phyloP scores from a whole-genome alignment of 2,797 vertebrate species.

The Semaprochilodus insignis region DNA sequence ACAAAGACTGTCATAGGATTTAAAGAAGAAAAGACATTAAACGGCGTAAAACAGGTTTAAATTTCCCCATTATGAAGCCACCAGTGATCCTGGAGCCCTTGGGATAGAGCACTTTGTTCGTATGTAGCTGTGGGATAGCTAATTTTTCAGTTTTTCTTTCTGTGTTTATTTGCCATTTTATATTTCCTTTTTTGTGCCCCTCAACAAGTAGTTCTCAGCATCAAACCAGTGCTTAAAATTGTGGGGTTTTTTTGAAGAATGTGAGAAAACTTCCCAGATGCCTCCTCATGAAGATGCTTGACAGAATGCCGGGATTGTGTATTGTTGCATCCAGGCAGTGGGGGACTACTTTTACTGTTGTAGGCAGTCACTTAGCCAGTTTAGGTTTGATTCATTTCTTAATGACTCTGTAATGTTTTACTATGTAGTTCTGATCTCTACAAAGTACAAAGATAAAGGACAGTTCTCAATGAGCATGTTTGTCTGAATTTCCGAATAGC shows the following conservation, averaged over 20 bases:
- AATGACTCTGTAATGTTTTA: too few species aligned
- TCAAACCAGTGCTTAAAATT: background rate
- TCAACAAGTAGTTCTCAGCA: background rate
- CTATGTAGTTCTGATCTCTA: too few species aligned
- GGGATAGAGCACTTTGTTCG: constrained; percentile 63
- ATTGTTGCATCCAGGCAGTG: background rate
- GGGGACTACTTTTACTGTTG: background rate
- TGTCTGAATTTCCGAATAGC: too few species aligned
- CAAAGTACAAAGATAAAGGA: too few species aligned
- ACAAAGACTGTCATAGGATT: constrained; percentile 69
- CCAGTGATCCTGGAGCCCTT: constrained; percentile 67
- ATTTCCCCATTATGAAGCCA: constrained; percentile 71
- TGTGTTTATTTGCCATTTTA: constrained; percentile 14
- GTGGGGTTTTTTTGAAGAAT: background rate
- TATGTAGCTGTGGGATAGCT: constrained; percentile 52
- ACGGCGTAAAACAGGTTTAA: constrained; percentile 77
- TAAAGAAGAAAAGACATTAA: constrained; percentile 63
- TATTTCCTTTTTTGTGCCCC: constrained; percentile 43
- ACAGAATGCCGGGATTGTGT: background rate
- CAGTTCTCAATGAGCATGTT: too few species aligned
- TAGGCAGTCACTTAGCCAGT: background rate
- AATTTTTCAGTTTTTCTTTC: constrained; percentile 54
- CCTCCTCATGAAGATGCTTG: background rate
- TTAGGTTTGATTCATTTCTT: too few species aligned
- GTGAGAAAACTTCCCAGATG: background rate